A percentile compares a stretch with the other conserved stretches of the same genome.
Conservation (phyloP, 2,888 invertebrate genomes). For the Carterocephalus palaemon region DNA sequence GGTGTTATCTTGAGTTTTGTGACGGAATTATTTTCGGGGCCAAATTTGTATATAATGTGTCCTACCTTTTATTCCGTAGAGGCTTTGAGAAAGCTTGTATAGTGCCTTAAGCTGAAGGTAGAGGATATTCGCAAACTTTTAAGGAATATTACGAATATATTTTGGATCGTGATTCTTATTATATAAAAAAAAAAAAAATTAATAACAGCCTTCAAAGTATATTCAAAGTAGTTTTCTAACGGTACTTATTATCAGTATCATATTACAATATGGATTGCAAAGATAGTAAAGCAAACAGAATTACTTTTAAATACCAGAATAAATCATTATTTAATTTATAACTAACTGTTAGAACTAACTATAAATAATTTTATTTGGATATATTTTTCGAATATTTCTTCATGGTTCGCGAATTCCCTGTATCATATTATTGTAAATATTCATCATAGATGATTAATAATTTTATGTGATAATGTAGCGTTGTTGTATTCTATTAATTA, state of each 20-base stretch:
- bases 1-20: slow-evolving; percentile 12
- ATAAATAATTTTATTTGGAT: neutral
- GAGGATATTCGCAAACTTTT: slow-evolving; percentile 12
- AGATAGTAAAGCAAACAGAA: too few relatives aligned
- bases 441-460: slow-evolving; percentile 66
- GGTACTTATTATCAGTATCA: too few relatives aligned
- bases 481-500: slow-evolving; percentile 46
- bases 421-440: slow-evolving; percentile 52
- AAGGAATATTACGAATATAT: too few relatives aligned
- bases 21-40: slow-evolving; percentile 57
- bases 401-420: neutral
- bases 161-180: too few relatives aligned
- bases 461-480: slow-evolving; percentile 57
- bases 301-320: too few relatives aligned
- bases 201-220: too few relatives aligned
- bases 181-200: too few relatives aligned
- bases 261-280: too few relatives aligned
- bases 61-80: slow-evolving; percentile 42
- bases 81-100: slow-evolving; percentile 65
- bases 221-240: too few relatives aligned
- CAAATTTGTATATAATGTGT: slow-evolving; percentile 59
- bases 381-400: neutral
- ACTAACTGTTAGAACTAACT: too few relatives aligned
- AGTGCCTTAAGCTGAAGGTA: slow-evolving; percentile 59
- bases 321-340: too few relatives aligned